These are phyloP conservation scores for Charina bottae DNA, from an alignment of 2,113 vertebrate species.

Conservation along the genomic window DNA sequence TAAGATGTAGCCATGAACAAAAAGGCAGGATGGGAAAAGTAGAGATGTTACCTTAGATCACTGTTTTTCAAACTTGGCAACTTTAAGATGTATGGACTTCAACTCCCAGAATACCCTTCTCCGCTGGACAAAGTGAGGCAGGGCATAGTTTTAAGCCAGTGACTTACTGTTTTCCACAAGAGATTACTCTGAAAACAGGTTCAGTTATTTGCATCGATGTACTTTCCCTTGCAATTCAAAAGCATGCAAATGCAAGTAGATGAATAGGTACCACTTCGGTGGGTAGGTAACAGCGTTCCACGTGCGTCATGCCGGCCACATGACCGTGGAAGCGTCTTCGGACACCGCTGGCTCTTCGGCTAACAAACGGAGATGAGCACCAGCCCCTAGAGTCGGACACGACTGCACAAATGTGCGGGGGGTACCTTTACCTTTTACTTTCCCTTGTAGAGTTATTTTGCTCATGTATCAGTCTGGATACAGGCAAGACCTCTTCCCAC, in stretches of 20 bases:
- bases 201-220: background rate
- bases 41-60: background rate
- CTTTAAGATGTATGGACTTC: too few species aligned
- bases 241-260: too few species aligned
- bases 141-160: background rate
- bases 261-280: too few species aligned
- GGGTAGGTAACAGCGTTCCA: too few species aligned
- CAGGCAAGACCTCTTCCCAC: background rate
- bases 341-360: too few species aligned
- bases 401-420: too few species aligned
- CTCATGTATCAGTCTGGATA: background rate
- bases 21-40: background rate
- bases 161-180: background rate
- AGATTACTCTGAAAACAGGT: background rate
- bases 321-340: too few species aligned
- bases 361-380: too few species aligned
- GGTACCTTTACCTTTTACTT: too few species aligned
- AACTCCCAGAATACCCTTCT: background rate
- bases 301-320: too few species aligned
- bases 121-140: background rate
- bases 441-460: background rate
- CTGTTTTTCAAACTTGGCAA: too few species aligned
- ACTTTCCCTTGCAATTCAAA: background rate
- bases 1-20: background rate
- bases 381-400: too few species aligned